These are phyloP conservation scores for Atherinosoma microstoma DNA, from an alignment of 2,797 vertebrate species.

Conservation along the genomic window DNA sequence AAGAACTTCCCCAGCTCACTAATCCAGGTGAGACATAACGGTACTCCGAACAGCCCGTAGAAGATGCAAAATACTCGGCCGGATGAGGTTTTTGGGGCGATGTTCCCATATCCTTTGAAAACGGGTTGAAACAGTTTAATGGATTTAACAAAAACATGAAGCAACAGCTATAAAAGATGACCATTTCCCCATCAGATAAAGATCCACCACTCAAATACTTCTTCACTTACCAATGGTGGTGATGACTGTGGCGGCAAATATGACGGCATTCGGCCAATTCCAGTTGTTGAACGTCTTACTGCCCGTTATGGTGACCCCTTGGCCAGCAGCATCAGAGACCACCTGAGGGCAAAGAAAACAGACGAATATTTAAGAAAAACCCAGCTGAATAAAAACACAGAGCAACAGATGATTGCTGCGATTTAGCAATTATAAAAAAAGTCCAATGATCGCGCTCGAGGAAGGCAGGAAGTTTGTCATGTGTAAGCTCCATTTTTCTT, in stretches of 20 bases:
- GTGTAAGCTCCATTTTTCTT: slow-evolving; percentile 47
- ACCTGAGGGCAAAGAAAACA: slow-evolving; percentile 75
- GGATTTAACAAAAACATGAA: neutral
- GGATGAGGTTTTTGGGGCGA: slow-evolving; percentile 92
- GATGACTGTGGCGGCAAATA: slow-evolving; percentile 98
- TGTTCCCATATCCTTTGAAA: slow-evolving; percentile 92
- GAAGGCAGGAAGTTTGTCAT: slow-evolving; percentile 36
- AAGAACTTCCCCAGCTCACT: slow-evolving; percentile 99
- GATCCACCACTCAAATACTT: too few species aligned
- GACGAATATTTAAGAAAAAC: neutral
- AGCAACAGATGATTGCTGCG: neutral
- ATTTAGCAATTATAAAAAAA: neutral
- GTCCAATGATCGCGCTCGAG: neutral
- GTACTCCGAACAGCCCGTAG: slow-evolving; percentile 98
- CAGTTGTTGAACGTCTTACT: slow-evolving; percentile 97
- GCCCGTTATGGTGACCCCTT: slow-evolving; percentile 95
- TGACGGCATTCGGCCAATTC: slow-evolving; percentile 99
- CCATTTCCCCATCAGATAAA: too few species aligned
- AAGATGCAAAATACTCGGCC: slow-evolving; percentile 97
- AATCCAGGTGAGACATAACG: slow-evolving; percentile 97
- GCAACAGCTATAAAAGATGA: too few species aligned
- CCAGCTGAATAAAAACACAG: neutral
- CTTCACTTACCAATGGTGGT: slow-evolving; percentile 92
- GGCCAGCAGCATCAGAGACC: slow-evolving; percentile 92
- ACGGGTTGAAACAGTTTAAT: neutral